A percentile compares a stretch with the other conserved stretches of the same genome.
These are phyloP conservation scores for Bombus consobrinus DNA, from an alignment of 1,140 invertebrate genomes.

Conservation along the genomic window DNA sequence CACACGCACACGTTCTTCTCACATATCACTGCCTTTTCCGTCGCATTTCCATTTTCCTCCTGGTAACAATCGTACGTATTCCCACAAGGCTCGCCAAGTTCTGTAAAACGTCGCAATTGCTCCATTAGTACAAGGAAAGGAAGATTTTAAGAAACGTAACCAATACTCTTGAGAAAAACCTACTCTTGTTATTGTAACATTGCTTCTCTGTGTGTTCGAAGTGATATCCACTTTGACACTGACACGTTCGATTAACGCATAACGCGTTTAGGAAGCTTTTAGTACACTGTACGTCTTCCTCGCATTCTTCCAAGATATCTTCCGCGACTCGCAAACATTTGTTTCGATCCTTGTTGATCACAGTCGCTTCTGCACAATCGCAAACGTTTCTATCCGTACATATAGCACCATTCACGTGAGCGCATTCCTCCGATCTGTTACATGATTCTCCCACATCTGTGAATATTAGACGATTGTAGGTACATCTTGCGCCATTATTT, in stretches of 20 bases:
- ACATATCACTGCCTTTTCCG: constrained; percentile 26
- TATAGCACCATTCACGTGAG: not conserved
- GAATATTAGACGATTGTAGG: not conserved
- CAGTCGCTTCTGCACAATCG: constrained; percentile 4
- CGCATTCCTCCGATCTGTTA: constrained; percentile 41
- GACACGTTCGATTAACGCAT: constrained; percentile 37
- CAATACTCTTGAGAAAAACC: too few relatives aligned
- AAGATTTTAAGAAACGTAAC: not conserved
- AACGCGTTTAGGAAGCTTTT: not conserved
- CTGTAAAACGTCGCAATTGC: not conserved
- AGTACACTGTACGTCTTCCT: constrained; percentile 40
- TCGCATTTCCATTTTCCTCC: not conserved
- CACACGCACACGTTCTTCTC: constrained; percentile 35
- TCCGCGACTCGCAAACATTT: constrained; percentile 38
- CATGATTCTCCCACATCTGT: constrained; percentile 35
- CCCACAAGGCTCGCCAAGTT: constrained; percentile 25
- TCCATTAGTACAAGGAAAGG: not conserved
- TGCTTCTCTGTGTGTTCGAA: constrained; percentile 19
- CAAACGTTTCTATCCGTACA: constrained; percentile 35
- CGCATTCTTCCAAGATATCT: constrained; percentile 21
- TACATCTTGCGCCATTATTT: not conserved
- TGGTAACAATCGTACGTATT: constrained; percentile 58
- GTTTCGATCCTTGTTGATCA: not conserved
- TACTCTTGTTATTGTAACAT: constrained; percentile 46
- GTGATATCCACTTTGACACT: constrained; percentile 32